Evolutionary conservation across 2,888 invertebrate genomes (phyloP).

Genomic region (Patella pellucida): DNA sequence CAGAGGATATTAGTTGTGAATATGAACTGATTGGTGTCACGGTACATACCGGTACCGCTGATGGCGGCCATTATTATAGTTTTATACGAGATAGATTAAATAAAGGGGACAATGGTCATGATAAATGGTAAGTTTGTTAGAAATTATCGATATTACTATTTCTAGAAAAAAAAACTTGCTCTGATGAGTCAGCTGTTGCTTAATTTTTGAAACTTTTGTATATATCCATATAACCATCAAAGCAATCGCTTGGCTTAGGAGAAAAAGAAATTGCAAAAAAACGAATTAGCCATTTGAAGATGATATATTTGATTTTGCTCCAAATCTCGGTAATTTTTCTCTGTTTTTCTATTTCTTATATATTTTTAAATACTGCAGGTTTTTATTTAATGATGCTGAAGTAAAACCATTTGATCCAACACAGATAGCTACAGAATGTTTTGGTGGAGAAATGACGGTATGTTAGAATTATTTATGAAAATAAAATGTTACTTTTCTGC

Average conservation of each 20-base stretch:
- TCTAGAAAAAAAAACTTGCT: neutral
- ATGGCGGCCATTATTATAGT: constrained; percentile 95
- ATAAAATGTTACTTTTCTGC: no score
- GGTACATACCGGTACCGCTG: constrained; percentile 97
- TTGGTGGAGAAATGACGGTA: constrained; percentile 97
- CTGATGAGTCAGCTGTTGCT: no score
- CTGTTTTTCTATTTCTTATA: no score
- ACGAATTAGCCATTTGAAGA: no score
- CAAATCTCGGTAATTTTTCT: no score
- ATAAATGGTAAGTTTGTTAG: constrained; percentile 80
- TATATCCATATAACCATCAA: no score
- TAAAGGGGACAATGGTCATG: constrained; percentile 76
- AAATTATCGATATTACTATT: neutral
- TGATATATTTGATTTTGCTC: no score
- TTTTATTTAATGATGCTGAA: constrained; percentile 71
- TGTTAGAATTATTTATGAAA: constrained; percentile 44
- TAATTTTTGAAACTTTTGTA: no score
- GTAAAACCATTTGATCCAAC: constrained; percentile 92
- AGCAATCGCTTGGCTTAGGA: no score
- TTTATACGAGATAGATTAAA: constrained; percentile 89
- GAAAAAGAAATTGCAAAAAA: no score
- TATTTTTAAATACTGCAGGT: constrained; percentile 50
- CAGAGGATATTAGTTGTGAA: constrained; percentile 66
- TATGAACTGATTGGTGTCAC: constrained; percentile 93
- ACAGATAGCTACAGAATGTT: constrained; percentile 94